These are phyloP conservation scores for Clarias platycephalus DNA, from an alignment of 2,797 vertebrate genomes.

Conservation along the genomic window DNA sequence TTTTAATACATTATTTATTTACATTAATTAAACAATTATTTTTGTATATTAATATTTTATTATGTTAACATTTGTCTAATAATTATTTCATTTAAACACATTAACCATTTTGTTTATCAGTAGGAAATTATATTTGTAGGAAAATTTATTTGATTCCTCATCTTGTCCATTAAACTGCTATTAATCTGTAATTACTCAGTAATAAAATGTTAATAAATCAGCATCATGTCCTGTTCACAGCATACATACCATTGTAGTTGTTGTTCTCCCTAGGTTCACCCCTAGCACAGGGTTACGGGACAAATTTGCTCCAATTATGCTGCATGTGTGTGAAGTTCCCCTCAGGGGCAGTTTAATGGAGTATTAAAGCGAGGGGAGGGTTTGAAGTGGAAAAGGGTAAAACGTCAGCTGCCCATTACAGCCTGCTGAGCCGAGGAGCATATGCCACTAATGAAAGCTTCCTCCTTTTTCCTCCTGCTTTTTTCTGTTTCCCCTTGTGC, in stretches of 20 bases:
- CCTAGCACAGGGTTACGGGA: conserved; percentile 42
- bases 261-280: conserved; percentile 7
- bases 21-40: neutral
- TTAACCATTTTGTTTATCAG: neutral
- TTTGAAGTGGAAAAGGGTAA: conserved; percentile 57
- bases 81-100: neutral
- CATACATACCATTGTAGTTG: conserved; percentile 10
- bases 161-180: neutral
- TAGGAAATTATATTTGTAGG: neutral
- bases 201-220: conserved; percentile 31
- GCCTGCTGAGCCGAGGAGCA: conserved; percentile 72
- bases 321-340: conserved; percentile 59
- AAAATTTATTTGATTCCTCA: neutral
- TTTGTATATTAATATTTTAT: neutral
- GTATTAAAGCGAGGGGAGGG: conserved; percentile 68
- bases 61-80: neutral
- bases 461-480: conserved; percentile 49
- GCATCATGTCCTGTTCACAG: conserved; percentile 9
- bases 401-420: conserved; percentile 72
- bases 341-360: conserved; percentile 71
- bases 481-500: neutral
- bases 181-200: conserved; percentile 18
- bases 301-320: conserved; percentile 55
- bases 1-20: no score
- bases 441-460: conserved; percentile 59